A percentile compares a stretch with the other conserved stretches of the same genome.
Conservation (phyloP, 2,113 vertebrate species). For the Saimiri boliviensis region DNA sequence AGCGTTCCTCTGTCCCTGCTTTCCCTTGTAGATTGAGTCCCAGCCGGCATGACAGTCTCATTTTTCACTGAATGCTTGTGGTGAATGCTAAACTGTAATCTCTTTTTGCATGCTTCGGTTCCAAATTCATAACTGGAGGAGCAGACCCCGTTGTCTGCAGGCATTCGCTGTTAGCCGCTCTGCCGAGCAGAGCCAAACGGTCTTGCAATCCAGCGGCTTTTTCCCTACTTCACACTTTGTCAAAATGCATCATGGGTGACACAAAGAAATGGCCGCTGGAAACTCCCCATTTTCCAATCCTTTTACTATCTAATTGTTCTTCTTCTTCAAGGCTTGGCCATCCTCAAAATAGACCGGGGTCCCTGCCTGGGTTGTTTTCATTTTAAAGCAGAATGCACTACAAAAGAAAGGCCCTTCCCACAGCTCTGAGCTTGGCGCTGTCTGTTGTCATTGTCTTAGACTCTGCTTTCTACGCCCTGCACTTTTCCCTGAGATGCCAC, state of each 20-base stretch:
- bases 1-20: neutral
- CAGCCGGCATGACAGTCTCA: constrained; percentile 76
- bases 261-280: constrained; percentile 73
- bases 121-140: constrained; percentile 74
- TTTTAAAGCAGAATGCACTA: constrained; percentile 64
- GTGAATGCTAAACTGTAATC: constrained; percentile 81
- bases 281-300: constrained; percentile 75
- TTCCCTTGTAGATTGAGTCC: constrained; percentile 72
- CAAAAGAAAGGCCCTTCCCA: constrained; percentile 64
- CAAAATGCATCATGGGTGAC: constrained; percentile 71
- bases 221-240: constrained; percentile 79
- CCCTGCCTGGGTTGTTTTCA: constrained; percentile 57
- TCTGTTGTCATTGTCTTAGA: neutral
- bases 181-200: neutral
- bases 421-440: neutral
- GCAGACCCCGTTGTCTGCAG: constrained; percentile 55
- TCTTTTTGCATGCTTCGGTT: constrained; percentile 81
- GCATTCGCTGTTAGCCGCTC: constrained; percentile 19
- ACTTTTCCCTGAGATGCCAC: neutral
- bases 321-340: constrained; percentile 76
- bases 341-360: constrained; percentile 68
- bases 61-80: constrained; percentile 76
- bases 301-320: constrained; percentile 79
- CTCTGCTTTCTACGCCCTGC: neutral
- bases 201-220: constrained; percentile 54